Base-by-base conservation (phyloP, 2,888 invertebrate genomes). In the Drosophila falleni region DNA sequence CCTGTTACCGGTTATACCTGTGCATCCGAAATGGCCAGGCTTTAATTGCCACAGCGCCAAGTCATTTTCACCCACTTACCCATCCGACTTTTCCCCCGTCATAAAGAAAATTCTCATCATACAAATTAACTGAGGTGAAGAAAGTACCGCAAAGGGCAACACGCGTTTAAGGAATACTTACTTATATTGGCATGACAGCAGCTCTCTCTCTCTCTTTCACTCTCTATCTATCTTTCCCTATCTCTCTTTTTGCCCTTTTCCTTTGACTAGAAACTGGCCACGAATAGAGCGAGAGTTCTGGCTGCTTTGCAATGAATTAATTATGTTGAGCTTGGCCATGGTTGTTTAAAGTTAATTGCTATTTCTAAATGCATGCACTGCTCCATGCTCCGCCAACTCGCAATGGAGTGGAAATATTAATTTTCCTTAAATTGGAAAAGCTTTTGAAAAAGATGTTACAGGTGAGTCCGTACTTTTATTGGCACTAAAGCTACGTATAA, bases 341-440 rank as follows among this genome's bases (percentile, higher is more conserved):
- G 65, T 78, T 79, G 65, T 76, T 76, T 76, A 66, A 80, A 81
- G 79, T 80, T 81, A 80, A 81, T 80, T 80, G 79, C 81, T 78
- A 63, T 75, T 81, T 81, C 65, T 75, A 80, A 80, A 72, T 80
- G 81, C 78, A 81, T 71, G 73, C 64, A 64, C 26, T 61, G 49
- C 62, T 58, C 39, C 53, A 19, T 39, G 23, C 26, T 39, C 53
- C 39, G 6, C 31, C 58, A 55, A 35, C 37, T 53, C 15, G 62
- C 62, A 49, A 49, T 37, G 49, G 33, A 55, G 44, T 51, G 44
- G 37, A 72, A 67, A 59, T 49, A 74, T 63, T 23, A 71, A 58
- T 68, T 68, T 69, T 46, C 31, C 42, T 55, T 55, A 46, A 77
- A 72, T 68, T 75, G 55, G n/a, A 42, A 33, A 23, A 39, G 33